Evolutionary conservation across 2,113 vertebrate genomes (phyloP).

Genomic region (Aspiorhynchus laticeps): DNA sequence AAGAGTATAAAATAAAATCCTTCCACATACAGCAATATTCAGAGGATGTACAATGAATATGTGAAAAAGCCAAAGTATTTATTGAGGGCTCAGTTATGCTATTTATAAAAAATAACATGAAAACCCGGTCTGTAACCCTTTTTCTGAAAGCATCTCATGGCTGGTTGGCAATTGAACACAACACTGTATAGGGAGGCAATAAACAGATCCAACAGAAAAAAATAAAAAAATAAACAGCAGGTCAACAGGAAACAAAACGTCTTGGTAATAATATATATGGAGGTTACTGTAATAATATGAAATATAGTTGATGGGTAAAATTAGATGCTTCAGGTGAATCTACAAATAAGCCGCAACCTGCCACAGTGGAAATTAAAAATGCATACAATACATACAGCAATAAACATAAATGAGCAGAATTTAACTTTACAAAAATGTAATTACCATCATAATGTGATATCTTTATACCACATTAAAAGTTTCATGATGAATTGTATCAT

Average conservation of each 20-base stretch:
- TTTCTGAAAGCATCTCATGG: not conserved
- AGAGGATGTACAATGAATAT: not conserved
- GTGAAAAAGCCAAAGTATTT: not conserved
- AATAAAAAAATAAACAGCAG: not conserved
- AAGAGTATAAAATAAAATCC: not conserved
- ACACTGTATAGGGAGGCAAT: not conserved
- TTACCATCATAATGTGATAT: not conserved
- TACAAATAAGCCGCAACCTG: too few relatives aligned
- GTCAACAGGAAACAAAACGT: not conserved
- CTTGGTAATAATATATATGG: not conserved
- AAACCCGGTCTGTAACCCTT: not conserved
- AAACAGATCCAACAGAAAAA: not conserved
- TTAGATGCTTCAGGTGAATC: too few relatives aligned
- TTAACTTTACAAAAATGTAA: too few relatives aligned
- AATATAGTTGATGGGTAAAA: too few relatives aligned
- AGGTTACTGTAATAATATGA: too few relatives aligned
- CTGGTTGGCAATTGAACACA: not conserved
- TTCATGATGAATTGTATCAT: not conserved
- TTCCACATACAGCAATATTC: not conserved
- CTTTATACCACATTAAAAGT: conserved; percentile 9
- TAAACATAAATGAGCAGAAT: too few relatives aligned
- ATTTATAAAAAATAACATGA: not conserved
- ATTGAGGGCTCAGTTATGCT: not conserved
- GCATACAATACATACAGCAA: too few relatives aligned
- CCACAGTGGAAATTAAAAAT: too few relatives aligned